Percentiles rank a stretch among this genome's conserved stretches.
phyloP scores from a whole-genome alignment of 2,888 invertebrate species.

The Microctonus aethiopoides region DNA sequence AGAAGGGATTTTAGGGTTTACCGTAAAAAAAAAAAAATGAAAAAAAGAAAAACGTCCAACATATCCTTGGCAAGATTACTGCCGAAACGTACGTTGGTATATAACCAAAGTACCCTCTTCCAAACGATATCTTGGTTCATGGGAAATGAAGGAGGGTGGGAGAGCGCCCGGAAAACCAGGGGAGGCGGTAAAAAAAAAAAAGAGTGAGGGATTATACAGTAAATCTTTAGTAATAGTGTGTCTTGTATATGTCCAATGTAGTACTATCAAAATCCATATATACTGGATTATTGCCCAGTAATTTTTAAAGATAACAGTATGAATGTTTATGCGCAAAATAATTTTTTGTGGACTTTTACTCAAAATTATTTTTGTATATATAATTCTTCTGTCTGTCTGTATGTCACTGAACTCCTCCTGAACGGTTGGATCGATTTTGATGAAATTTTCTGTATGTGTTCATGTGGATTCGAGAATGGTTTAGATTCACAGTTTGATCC shows the following conservation, averaged over 20 bases:
- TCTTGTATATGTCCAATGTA: not conserved
- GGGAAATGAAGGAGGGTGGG: not conserved
- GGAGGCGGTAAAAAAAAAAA: no score
- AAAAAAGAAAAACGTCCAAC: conserved; percentile 38
- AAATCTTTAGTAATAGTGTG: not conserved
- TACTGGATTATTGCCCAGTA: not conserved
- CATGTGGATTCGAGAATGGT: no score
- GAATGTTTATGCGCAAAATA: no score
- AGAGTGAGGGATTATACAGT: not conserved
- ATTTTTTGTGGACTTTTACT: no score
- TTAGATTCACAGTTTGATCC: no score
- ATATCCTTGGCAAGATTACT: conserved; percentile 32
- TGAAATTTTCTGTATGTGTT: no score
- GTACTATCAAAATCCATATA: not conserved
- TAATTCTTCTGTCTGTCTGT: no score
- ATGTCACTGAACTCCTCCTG: no score
- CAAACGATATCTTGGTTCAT: not conserved
- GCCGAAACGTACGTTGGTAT: conserved; percentile 43
- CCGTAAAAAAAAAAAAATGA: conserved; percentile 44
- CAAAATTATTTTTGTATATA: no score
- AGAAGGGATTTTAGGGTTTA: conserved; percentile 42
- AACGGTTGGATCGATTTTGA: no score
- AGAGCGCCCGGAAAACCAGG: not conserved
- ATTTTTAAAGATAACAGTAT: not conserved
- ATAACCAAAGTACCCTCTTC: conserved; percentile 20